Percentiles rank a stretch among this genome's conserved stretches.
Conservation (phyloP, 2,797 vertebrate genomes). For the Vireo griseus region DNA sequence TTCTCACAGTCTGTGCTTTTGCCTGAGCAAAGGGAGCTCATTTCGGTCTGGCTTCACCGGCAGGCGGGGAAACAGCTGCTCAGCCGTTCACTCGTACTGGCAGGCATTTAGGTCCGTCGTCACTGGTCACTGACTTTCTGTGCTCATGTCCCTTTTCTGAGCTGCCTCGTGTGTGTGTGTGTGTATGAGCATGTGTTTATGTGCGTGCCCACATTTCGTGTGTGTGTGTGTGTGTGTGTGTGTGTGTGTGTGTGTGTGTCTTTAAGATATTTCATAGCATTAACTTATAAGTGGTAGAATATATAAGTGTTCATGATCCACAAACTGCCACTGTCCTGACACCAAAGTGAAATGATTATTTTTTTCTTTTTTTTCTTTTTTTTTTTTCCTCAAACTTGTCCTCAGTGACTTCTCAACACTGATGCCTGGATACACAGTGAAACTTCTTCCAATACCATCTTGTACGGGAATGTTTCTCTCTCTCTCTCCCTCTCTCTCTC, state of each 20-base stretch:
- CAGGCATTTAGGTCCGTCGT: constrained; percentile 71
- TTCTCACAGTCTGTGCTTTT: constrained; percentile 70
- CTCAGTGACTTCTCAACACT: constrained; percentile 55
- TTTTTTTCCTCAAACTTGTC: neutral
- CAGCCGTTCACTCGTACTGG: constrained; percentile 68
- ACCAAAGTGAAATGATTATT: constrained; percentile 49
- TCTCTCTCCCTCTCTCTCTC: neutral
- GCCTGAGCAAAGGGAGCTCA: constrained; percentile 68
- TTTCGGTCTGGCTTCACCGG: constrained; percentile 59
- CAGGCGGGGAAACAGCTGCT: constrained; percentile 67
- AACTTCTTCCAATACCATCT: constrained; percentile 66
- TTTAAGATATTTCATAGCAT: constrained; percentile 65
- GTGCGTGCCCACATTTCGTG: constrained; percentile 37
- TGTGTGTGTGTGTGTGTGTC: constrained; percentile 27
- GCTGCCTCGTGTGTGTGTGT: constrained; percentile 49
- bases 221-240: constrained; percentile 27
- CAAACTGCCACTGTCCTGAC: constrained; percentile 69
- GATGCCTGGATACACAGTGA: constrained; percentile 66
- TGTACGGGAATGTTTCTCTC: constrained; percentile 51
- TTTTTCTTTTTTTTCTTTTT: neutral
- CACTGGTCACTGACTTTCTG: constrained; percentile 69
- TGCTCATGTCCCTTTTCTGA: constrained; percentile 59
- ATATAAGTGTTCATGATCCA: constrained; percentile 66
- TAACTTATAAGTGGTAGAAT: constrained; percentile 70
- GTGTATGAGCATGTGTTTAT: constrained; percentile 29